Conservation (phyloP, 2,113 vertebrate genomes). For the Protobothrops mucrosquamatus region DNA sequence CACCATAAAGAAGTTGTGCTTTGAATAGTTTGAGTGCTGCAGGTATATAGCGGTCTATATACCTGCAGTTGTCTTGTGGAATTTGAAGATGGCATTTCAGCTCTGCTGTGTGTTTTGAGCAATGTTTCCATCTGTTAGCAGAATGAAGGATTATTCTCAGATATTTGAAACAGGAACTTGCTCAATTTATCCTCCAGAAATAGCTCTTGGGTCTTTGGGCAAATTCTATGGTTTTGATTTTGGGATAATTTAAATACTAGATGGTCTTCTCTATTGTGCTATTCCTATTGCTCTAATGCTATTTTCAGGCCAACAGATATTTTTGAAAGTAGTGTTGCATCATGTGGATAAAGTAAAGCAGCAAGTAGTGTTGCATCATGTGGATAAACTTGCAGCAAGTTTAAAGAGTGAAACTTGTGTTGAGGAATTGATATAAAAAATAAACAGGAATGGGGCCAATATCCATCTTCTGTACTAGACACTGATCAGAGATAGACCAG, state of each 20-base stretch:
- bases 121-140: too few relatives aligned
- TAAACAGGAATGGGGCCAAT: background rate
- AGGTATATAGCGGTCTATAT: too few relatives aligned
- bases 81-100: too few relatives aligned
- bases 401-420: background rate
- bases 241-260: background rate
- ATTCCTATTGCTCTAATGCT: background rate
- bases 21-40: too few relatives aligned
- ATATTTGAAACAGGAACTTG: too few relatives aligned
- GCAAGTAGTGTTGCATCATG: background rate
- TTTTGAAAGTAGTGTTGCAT: background rate
- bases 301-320: background rate
- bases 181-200: too few relatives aligned
- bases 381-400: background rate
- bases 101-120: too few relatives aligned
- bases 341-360: background rate
- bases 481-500: background rate
- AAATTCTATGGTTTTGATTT: too few relatives aligned
- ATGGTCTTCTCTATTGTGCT: background rate
- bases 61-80: too few relatives aligned
- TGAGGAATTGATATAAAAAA: background rate
- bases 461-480: background rate
- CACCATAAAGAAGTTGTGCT: too few relatives aligned
- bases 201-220: too few relatives aligned
- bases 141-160: too few relatives aligned